phyloP scores from a whole-genome alignment of 2,888 invertebrate species.

The Cancer borealis region DNA sequence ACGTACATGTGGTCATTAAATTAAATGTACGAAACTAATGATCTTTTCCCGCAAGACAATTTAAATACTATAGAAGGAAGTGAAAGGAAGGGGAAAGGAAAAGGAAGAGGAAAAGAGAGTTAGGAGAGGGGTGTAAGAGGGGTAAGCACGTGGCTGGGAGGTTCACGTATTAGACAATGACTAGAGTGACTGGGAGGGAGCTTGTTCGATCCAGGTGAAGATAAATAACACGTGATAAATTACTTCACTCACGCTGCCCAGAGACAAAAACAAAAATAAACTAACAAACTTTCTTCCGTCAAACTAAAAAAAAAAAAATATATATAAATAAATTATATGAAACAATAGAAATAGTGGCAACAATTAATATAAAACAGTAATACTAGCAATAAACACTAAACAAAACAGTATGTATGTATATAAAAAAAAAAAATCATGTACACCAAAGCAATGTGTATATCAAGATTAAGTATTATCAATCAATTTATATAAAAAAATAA shows the following conservation, averaged over 20 bases:
- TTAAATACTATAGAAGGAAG: not conserved
- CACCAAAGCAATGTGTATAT: not conserved
- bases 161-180: not conserved
- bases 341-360: not conserved
- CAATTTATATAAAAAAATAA: not conserved
- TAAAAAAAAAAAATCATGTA: not conserved
- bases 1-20: not conserved
- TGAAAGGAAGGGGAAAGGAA: not conserved
- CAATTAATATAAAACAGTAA: not conserved
- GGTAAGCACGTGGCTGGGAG: not conserved
- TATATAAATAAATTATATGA: not conserved
- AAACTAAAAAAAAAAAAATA: not conserved
- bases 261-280: not conserved
- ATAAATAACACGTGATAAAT: not conserved
- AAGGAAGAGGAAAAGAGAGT: not conserved
- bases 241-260: constrained; percentile 8
- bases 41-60: not conserved
- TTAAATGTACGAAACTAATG: not conserved
- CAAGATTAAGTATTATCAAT: not conserved
- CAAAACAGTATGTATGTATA: not conserved
- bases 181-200: not conserved
- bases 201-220: not conserved
- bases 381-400: not conserved
- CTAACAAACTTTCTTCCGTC: not conserved
- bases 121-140: not conserved